These are phyloP conservation scores for Gulo gulo DNA, from an alignment of 2,113 vertebrate genomes.

Conservation along the genomic window DNA sequence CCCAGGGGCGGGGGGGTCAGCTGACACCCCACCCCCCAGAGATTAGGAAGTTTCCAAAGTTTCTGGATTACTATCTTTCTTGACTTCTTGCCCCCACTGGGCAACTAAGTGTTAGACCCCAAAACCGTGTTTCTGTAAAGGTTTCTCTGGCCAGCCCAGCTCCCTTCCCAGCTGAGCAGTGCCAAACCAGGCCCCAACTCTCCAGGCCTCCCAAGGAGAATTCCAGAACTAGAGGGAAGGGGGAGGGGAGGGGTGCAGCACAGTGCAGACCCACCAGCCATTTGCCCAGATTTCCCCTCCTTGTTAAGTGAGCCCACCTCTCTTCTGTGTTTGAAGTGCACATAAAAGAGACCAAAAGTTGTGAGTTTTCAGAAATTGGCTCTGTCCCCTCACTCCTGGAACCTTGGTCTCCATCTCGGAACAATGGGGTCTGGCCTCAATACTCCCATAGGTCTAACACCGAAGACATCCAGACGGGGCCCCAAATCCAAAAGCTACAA, in stretches of 20 bases:
- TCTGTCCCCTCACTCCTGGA: not conserved
- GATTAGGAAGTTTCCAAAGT: not conserved
- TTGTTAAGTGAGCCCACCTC: not conserved
- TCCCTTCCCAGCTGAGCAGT: not conserved
- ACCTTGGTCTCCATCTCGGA: not conserved
- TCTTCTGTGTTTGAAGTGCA: not conserved
- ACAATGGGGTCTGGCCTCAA: not conserved
- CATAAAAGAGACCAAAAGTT: not conserved
- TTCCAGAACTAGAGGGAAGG: not conserved
- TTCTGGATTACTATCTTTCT: not conserved
- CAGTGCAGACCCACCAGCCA: not conserved
- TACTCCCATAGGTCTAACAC: not conserved
- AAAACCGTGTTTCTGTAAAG: not conserved
- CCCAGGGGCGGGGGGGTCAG: not conserved
- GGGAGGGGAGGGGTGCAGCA: rapidly evolving
- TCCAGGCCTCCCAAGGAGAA: not conserved
- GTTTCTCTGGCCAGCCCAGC: not conserved
- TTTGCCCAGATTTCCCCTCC: not conserved
- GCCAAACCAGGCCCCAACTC: not conserved
- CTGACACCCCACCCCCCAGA: not conserved
- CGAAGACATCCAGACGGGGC: not conserved
- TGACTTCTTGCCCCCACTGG: not conserved
- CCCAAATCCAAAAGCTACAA: not conserved
- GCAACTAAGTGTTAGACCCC: not conserved
- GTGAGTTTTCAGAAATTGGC: not conserved